Evolutionary conservation across 1,140 invertebrate genomes (phyloP), one percentile per base, ranked within the genome.

Genomic region (Trichomalopsis sarcophagae): DNA sequence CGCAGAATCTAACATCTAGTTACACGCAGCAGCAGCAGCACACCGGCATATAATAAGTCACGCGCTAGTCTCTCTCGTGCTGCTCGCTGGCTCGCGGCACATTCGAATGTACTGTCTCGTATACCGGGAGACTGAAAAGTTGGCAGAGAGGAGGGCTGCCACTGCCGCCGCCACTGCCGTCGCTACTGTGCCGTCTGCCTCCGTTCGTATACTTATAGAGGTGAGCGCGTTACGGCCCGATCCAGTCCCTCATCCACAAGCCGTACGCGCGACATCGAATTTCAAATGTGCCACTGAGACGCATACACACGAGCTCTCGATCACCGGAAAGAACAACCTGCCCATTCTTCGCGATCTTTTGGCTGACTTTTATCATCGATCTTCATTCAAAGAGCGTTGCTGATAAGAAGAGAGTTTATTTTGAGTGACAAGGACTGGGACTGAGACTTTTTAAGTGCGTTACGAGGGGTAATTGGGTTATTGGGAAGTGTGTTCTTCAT

Each of bases 141-240:
- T 78, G 50, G 73, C 78, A 73, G 79, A 86, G 88, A 87, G 89
- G 87, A 87, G 88, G 87, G 87, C 82, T 86, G 87, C 23, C 40
- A 7, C 5, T 4, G 30, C 73, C 21, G 36, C 23, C 40, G 36
- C 14, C 36, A 14, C 73, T n/a, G 73, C 73, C 73, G 33, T 33
- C 5, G 71, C 44, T 75, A 10, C 73, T 75, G 30, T 47, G 40
- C 44, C n/a, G 50, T 33, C 55, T 55, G 21, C 55, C 77, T 68
- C 55, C 36, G 21, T 33, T 23, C 11, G 79, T 69, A 71, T 90
- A 90, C 89, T 91, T 91, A 91, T 91, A 91, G 89, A 89, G 87
- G 90, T 86, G 87, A 87, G 87, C 86, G 77, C 86, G 83, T 85
- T 81, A 86, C 82, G 84, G 89, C 84, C 76, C 87, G 88, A 87